Percentiles rank a stretch among this genome's conserved stretches.
Evolutionary conservation across 2,888 invertebrate genomes (phyloP).

Genomic region (Tenodera sinensis): DNA sequence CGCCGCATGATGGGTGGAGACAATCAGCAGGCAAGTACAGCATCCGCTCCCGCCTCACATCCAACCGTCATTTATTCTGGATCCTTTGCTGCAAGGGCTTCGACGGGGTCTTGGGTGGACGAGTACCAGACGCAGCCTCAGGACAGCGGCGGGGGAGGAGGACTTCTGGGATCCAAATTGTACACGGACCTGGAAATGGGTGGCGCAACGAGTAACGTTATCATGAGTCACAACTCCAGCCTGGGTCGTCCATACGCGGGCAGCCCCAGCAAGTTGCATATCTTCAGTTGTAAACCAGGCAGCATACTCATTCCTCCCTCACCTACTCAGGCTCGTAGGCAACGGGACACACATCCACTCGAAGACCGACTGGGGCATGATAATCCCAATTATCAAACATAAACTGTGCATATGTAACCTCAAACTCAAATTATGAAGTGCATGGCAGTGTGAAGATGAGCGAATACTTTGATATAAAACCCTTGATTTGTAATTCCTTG

Average conservation of each 20-base stretch:
- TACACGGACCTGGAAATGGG: conserved; percentile 19
- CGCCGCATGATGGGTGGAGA: neutral
- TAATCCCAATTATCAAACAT: conserved; percentile 35
- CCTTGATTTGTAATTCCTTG: neutral
- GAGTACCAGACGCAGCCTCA: conserved; percentile 28
- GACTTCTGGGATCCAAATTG: conserved; percentile 8
- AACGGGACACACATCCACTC: conserved; percentile 14
- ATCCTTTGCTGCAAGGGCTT: conserved; percentile 34
- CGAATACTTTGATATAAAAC: neutral
- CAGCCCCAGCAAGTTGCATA: conserved; percentile 37
- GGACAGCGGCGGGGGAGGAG: conserved; percentile 20
- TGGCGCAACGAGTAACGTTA: conserved; percentile 20
- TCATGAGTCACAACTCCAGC: conserved; percentile 28
- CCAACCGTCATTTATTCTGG: conserved; percentile 40
- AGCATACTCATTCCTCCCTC: conserved; percentile 36
- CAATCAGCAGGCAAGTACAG: conserved; percentile 10
- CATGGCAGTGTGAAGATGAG: neutral
- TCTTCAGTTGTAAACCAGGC: conserved; percentile 38
- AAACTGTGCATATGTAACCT: neutral
- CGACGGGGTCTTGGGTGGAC: conserved; percentile 33
- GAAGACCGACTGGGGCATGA: conserved; percentile 35
- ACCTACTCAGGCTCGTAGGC: neutral
- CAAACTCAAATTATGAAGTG: neutral
- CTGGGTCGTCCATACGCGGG: conserved; percentile 31
- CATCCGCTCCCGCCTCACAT: conserved; percentile 31